phyloP scores from a whole-genome alignment of 2,797 vertebrate species.

The Ciconia nigra region DNA sequence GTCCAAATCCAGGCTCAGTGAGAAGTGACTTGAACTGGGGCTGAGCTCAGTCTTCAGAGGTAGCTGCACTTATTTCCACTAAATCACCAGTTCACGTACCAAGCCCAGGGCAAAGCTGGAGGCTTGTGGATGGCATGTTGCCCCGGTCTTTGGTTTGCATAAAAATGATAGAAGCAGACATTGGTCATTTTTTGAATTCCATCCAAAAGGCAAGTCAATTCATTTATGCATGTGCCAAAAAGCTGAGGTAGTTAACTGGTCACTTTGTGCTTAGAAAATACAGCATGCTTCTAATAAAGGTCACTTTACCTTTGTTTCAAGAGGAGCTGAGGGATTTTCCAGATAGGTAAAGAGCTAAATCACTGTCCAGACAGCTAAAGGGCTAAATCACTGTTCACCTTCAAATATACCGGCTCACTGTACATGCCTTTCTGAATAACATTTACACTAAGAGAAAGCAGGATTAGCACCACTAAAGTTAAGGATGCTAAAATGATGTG shows the following conservation, averaged over 20 bases:
- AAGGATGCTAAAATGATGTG: neutral
- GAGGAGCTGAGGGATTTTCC: neutral
- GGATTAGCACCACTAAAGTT: neutral
- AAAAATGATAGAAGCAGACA: neutral
- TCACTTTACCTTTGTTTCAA: neutral
- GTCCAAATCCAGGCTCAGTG: neutral
- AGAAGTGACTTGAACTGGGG: neutral
- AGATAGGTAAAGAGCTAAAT: neutral
- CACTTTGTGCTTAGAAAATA: neutral
- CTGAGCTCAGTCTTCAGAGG: neutral
- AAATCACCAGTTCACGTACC: neutral
- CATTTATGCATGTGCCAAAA: neutral
- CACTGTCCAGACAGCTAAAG: neutral
- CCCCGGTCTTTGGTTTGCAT: accelerated
- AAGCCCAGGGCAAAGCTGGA: neutral
- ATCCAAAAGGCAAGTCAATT: neutral
- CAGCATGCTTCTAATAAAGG: neutral
- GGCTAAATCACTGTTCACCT: neutral
- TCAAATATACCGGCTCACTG: neutral
- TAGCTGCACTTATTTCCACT: neutral
- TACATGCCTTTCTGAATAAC: neutral
- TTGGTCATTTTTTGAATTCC: neutral
- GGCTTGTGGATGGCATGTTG: neutral
- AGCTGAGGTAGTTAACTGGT: neutral
- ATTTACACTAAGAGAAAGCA: neutral